These are phyloP conservation scores for Gymnogyps californianus DNA, from an alignment of 2,113 vertebrate species.

Conservation along the genomic window DNA sequence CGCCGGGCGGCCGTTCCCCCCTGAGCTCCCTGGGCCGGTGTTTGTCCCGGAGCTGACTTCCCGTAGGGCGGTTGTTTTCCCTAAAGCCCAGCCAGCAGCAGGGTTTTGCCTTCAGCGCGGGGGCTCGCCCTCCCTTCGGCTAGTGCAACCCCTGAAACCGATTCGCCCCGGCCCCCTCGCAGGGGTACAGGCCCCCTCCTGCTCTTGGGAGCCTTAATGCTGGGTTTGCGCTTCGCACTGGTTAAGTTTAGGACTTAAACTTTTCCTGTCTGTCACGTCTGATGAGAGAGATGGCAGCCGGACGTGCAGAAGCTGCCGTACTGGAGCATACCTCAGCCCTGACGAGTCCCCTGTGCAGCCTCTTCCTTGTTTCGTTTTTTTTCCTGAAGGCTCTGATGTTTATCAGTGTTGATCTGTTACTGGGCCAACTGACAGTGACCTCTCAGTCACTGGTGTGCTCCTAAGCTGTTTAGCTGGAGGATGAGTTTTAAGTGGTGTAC, in stretches of 20 bases:
- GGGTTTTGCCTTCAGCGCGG: background rate
- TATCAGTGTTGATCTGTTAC: background rate
- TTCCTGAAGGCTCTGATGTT: background rate
- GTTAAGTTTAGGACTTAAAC: background rate
- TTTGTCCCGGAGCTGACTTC: background rate
- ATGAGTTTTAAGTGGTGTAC: background rate
- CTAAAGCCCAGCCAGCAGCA: background rate
- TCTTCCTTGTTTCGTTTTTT: background rate
- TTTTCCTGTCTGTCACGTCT: background rate
- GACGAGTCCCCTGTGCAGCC: background rate
- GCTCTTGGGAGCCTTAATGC: rapidly evolving
- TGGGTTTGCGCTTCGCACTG: background rate
- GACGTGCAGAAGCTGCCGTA: background rate
- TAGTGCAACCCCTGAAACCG: background rate
- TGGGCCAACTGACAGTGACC: rapidly evolving
- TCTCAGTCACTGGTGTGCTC: background rate
- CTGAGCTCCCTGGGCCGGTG: background rate
- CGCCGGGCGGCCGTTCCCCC: background rate
- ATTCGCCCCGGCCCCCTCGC: background rate
- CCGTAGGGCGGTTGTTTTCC: background rate
- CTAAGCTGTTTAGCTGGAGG: background rate
- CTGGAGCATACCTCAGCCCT: background rate
- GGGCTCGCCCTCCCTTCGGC: background rate
- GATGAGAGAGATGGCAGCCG: background rate
- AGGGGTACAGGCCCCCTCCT: rapidly evolving